phyloP scores from a whole-genome alignment of 2,113 vertebrate species.

The Cochlearius cochlearius region DNA sequence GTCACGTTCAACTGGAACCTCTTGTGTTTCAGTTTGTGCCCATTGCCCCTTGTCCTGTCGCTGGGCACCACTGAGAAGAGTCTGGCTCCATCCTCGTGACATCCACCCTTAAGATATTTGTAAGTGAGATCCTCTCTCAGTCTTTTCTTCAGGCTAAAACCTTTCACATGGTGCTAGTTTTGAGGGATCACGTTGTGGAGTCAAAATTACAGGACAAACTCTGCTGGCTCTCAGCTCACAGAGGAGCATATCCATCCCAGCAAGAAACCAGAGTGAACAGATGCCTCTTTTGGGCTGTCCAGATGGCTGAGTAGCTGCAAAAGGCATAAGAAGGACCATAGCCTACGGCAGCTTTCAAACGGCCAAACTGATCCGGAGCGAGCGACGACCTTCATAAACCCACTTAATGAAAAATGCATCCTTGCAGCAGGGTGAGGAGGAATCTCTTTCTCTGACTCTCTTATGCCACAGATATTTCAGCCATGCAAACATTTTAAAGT shows the following conservation, averaged over 20 bases:
- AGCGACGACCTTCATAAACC: background rate
- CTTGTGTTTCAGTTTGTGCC: no score
- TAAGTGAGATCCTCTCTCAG: no score
- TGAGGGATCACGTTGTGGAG: background rate
- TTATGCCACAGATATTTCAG: background rate
- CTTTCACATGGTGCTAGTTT: background rate
- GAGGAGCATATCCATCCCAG: background rate
- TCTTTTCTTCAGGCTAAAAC: no score
- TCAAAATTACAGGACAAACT: background rate
- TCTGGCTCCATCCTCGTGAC: no score
- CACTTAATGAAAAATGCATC: background rate
- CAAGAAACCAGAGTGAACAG: background rate
- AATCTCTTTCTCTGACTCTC: background rate
- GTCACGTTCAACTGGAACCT: no score
- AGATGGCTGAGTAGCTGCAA: constrained; percentile 36
- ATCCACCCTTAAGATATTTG: no score
- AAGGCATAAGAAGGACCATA: background rate
- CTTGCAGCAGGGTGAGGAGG: background rate
- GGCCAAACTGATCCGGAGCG: background rate
- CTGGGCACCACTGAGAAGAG: no score
- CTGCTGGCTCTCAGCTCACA: background rate
- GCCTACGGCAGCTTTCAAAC: background rate
- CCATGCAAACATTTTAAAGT: background rate
- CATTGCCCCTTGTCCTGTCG: no score
- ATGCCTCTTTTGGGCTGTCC: background rate